Evolutionary conservation across 1,140 invertebrate species (phyloP).

Genomic region (Gonatopus flavifemur): DNA sequence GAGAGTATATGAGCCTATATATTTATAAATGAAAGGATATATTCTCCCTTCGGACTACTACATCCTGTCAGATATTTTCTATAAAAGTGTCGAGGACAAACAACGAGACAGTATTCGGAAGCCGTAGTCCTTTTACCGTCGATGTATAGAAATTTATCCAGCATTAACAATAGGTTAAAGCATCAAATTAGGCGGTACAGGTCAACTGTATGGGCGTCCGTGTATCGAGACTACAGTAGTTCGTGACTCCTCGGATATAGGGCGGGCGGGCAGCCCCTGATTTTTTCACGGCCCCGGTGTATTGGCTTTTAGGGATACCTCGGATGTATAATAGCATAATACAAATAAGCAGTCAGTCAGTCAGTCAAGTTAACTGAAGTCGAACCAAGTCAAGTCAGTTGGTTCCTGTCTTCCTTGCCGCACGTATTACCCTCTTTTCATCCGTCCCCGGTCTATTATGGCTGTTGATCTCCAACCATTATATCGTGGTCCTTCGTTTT

Average conservation of each 20-base stretch:
- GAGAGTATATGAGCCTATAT: too few species aligned
- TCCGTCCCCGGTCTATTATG: constrained; percentile 38
- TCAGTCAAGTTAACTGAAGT: too few species aligned
- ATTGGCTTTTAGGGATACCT: constrained; percentile 36
- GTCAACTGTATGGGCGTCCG: constrained; percentile 44
- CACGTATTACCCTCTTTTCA: too few species aligned
- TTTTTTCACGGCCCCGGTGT: constrained; percentile 17
- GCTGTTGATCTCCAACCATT: constrained; percentile 37
- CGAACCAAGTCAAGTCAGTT: constrained; percentile 17
- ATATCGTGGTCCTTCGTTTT: constrained; percentile 30
- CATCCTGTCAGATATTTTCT: constrained; percentile 8
- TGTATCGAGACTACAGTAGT: constrained; percentile 10
- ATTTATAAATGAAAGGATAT: too few species aligned
- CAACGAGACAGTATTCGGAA: constrained; percentile 9
- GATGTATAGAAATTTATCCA: constrained; percentile 29
- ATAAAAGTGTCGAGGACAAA: constrained; percentile 8
- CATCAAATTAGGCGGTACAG: constrained; percentile 51
- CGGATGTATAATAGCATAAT: constrained; percentile 28
- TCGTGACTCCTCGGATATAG: constrained; percentile 27
- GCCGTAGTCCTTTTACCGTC: constrained; percentile 24
- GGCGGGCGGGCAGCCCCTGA: constrained; percentile 12
- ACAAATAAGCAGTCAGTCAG: constrained; percentile 36
- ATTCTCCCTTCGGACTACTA: too few species aligned
- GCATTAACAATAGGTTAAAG: constrained; percentile 32
- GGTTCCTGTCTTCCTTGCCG: constrained; percentile 11